Evolutionary conservation across 1,140 invertebrate genomes (phyloP).

Genomic region (Hycleus cichorii): DNA sequence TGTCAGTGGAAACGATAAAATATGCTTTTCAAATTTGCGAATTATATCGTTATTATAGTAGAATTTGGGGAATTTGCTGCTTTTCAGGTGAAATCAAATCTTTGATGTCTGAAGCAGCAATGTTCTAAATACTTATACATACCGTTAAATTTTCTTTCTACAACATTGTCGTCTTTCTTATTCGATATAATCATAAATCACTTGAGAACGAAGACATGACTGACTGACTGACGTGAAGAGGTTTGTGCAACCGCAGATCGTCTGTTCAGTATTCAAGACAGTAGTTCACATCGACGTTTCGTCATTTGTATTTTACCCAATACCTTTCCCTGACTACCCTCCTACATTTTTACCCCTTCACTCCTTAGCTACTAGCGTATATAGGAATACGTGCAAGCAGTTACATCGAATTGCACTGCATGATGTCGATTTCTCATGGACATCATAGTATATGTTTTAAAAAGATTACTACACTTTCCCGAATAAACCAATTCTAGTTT

Average conservation of each 20-base stretch:
- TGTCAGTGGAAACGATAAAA: too few relatives aligned
- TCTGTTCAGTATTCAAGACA: conserved; percentile 30
- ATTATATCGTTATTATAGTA: conserved; percentile 16
- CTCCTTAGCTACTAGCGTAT: conserved; percentile 20
- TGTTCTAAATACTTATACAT: conserved; percentile 2
- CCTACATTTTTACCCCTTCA: conserved; percentile 20
- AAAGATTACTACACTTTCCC: conserved; percentile 7
- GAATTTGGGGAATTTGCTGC: conserved; percentile 14
- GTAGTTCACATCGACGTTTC: conserved; percentile 30
- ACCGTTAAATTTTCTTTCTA: conserved; percentile 24
- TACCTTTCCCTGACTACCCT: conserved; percentile 21
- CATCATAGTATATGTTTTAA: conserved; percentile 2
- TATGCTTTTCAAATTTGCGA: too few relatives aligned
- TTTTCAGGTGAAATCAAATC: conserved; percentile 16
- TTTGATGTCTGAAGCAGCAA: conserved; percentile 9
- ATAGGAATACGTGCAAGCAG: conserved; percentile 25
- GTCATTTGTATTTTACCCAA: conserved; percentile 34
- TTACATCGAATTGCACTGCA: conserved; percentile 22
- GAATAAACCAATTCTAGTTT: conserved; percentile 7
- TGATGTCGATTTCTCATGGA: conserved; percentile 20
- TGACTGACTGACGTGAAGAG: conserved; percentile 19
- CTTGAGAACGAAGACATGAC: conserved; percentile 16
- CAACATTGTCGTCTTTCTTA: conserved; percentile 17
- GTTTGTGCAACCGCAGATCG: conserved; percentile 23
- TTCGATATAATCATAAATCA: conserved; percentile 27